Percentiles rank a stretch among this genome's conserved stretches.
Conservation (phyloP, 2,888 invertebrate species). For the Apotomis betuletana region DNA sequence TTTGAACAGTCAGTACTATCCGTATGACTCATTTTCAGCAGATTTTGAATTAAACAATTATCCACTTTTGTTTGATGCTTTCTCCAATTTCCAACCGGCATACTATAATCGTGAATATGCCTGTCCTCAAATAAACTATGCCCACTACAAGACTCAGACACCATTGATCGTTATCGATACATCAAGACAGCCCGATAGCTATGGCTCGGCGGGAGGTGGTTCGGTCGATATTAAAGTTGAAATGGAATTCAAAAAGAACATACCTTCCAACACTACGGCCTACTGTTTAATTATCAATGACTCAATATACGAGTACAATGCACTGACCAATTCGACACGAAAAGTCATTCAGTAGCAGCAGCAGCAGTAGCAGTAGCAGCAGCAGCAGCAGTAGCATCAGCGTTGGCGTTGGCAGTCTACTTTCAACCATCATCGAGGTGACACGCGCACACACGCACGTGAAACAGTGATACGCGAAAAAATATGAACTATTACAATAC, state of each 20-base stretch:
- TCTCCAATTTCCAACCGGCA: slow-evolving; percentile 24
- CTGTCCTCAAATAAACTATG: slow-evolving; percentile 11
- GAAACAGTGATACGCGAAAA: too few relatives aligned
- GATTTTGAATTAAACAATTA: slow-evolving; percentile 16
- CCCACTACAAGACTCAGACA: slow-evolving; percentile 22
- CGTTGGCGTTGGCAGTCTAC: too few relatives aligned
- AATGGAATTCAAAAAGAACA: slow-evolving; percentile 31
- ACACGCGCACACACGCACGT: too few relatives aligned
- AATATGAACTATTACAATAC: too few relatives aligned
- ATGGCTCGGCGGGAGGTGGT: slow-evolving; percentile 18
- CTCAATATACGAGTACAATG: slow-evolving; percentile 28
- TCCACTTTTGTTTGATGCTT: slow-evolving; percentile 21
- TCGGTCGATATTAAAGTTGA: slow-evolving; percentile 35
- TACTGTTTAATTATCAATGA: slow-evolving; percentile 37
- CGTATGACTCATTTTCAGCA: slow-evolving; percentile 15
- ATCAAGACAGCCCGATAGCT: slow-evolving; percentile 34
- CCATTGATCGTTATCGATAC: slow-evolving; percentile 34
- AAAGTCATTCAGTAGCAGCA: slow-evolving; percentile 2
- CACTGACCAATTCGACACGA: slow-evolving; percentile 11
- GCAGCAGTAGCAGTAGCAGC: too few relatives aligned
- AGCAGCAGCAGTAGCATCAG: too few relatives aligned
- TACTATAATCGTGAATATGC: slow-evolving; percentile 19
- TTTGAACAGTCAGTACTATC: slow-evolving; percentile 27
- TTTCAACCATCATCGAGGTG: too few relatives aligned
- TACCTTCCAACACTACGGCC: slow-evolving; percentile 22